These are phyloP conservation scores for Orycteropus afer DNA, from an alignment of 2,113 vertebrate genomes.

Conservation along the genomic window DNA sequence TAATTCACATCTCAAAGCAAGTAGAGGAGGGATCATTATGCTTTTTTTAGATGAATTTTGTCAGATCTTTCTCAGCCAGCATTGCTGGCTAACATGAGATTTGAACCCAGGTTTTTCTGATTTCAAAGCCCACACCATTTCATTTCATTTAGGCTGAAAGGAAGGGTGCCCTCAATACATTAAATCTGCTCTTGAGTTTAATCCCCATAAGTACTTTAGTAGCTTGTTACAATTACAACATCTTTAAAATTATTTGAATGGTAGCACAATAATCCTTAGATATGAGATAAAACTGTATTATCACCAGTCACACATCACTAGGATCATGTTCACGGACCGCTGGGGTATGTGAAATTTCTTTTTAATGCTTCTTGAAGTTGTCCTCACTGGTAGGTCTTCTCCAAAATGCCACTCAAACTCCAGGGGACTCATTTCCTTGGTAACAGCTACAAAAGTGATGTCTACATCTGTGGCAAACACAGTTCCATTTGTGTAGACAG, in stretches of 20 bases:
- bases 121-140: not conserved
- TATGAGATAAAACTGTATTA: fast-evolving
- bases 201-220: not conserved
- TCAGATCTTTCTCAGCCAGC: not conserved
- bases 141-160: not conserved
- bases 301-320: fast-evolving
- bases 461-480: slow-evolving; percentile 84
- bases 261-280: not conserved
- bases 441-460: slow-evolving; percentile 84
- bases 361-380: slow-evolving; percentile 78
- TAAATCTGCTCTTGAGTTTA: not conserved
- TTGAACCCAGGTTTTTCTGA: not conserved
- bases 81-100: not conserved
- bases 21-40: fast-evolving
- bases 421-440: slow-evolving; percentile 67
- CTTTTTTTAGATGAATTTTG: not conserved
- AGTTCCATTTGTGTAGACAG: slow-evolving; percentile 83
- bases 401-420: slow-evolving; percentile 90
- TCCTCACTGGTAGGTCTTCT: slow-evolving; percentile 79
- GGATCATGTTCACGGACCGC: slow-evolving; percentile 73
- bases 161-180: not conserved
- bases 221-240: not conserved
- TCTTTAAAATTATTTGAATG: too few species aligned
- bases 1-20: not conserved
- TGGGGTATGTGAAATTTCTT: slow-evolving; percentile 84